A percentile compares a stretch with the other conserved stretches of the same genome.
Evolutionary conservation across 2,113 vertebrate genomes (phyloP).

Genomic region (Pampusana beccarii): DNA sequence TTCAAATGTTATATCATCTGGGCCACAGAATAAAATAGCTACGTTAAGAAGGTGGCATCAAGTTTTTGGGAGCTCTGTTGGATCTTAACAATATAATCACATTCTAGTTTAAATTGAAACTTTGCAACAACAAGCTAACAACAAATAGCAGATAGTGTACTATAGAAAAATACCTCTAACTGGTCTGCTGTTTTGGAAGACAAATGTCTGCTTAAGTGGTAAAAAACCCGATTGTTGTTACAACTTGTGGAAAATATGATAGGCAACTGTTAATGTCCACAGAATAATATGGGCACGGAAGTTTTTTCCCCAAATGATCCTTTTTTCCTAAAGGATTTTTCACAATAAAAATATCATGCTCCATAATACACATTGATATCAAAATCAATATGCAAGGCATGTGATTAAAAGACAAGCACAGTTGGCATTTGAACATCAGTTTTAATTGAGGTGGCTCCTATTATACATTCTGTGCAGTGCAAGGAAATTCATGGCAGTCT

Average conservation of each 20-base stretch:
- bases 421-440: conserved; percentile 48
- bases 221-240: neutral
- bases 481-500: conserved; percentile 7
- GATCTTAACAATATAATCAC: neutral
- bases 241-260: neutral
- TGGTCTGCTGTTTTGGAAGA: neutral
- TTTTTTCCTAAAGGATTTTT: neutral
- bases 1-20: neutral
- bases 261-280: neutral
- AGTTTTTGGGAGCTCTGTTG: neutral
- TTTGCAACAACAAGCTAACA: neutral
- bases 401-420: conserved; percentile 18
- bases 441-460: conserved; percentile 53
- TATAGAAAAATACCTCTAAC: neutral
- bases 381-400: conserved; percentile 53
- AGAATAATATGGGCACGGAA: neutral
- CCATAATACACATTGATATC: neutral
- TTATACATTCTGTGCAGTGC: neutral
- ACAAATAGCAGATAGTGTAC: neutral
- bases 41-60: neutral
- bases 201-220: neutral
- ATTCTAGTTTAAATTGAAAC: neutral
- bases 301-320: neutral
- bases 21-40: neutral
- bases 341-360: neutral